Evolutionary conservation across 2,888 invertebrate species (phyloP), one percentile per base, ranked within the genome.

Genomic region (Timandra comae): DNA sequence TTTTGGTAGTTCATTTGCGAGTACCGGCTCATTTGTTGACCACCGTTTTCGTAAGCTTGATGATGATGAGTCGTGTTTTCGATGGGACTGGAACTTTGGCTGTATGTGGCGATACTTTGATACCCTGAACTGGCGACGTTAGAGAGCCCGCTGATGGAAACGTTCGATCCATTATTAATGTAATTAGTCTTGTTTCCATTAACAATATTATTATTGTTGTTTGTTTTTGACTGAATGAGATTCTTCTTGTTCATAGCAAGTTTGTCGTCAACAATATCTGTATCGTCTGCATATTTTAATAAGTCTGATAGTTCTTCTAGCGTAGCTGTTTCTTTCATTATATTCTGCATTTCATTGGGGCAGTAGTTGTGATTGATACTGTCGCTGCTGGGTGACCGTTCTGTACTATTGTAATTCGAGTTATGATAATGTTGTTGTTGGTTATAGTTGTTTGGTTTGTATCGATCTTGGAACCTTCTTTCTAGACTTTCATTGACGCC

Each of bases 71-170:
- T 71, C 27, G 87, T 86, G 35, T 89, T 87, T 64, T 95, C 95
- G 11, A 94, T 91, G 23, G 95, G 95, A 67, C 94, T 94, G 54
- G 92, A 93, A 49, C 94, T 94, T 72, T 94, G 94, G 68, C 94
- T 94, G 74, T 93, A 94, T 1, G 94, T 93, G 21, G 93, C 93
- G 60, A 95, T 93, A 57, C 95, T 95, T 77, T 95, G 95, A 74
- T 95, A 95, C 3, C 95, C 95, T 0, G 95, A 95, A 54, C 93
- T 93, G 20, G 93, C 94, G 5, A 91, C 91, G 43, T 91, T 91
- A 11, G 91, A 91, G 29, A 92, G 66, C 48, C 94, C 95, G 39
- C 93, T 92, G 44, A 93, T 93, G 1, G 93, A 93, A 29, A 93
- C 91, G 59, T 93, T 93, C 25, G 94, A 94, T 30, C 92, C 91